Base-by-base conservation (phyloP, 1,140 invertebrate genomes). In the Theocolax elegans region DNA sequence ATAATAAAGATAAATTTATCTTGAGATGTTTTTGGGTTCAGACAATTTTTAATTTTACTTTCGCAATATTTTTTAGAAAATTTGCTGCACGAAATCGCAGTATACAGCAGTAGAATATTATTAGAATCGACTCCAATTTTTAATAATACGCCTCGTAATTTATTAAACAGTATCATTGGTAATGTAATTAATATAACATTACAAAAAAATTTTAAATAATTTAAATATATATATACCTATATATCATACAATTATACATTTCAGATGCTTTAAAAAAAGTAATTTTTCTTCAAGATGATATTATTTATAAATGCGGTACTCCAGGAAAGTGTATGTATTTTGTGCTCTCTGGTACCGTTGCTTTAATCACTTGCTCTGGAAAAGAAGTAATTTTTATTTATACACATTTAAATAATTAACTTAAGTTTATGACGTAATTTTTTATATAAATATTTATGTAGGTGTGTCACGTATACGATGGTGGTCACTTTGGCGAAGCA, bases 251-350 rank as follows among this genome's bases (percentile, higher is more conserved):
- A 19, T 2, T 19, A 42, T 21, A 21, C 29, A 17, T 65, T 31
- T 2, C 35, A 83, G 79, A 62, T 21, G 67, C 65, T 19, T 46
- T 81, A 23, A 79, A 72, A 49, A 72, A 64, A 7, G 71, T 77
- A 0, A 76, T 83, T 68, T 82, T 79, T 72, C 66, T 82, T 3
- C 49, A 76, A 19, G 67, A 77, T 29, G 82, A 84, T 40, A 19
- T 84, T 13, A 87, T 90, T 62, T 82, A 86, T 17, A 83, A 85
- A 72, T 84, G 83, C 1, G 83, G 82, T 0, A 78, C 80, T 9
- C 74, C 81, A 44, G 87, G 86, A 8, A 84, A 88, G n/a, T 87
- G 83, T 67, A 89, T 90, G 88, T 89, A 87, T 73, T 89, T 90
- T 56, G 84, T 90, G 54, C 74, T 83, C 0, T 85, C 79, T 67